Conservation (phyloP, 1,140 invertebrate genomes). For the Lethocerus indicus region DNA sequence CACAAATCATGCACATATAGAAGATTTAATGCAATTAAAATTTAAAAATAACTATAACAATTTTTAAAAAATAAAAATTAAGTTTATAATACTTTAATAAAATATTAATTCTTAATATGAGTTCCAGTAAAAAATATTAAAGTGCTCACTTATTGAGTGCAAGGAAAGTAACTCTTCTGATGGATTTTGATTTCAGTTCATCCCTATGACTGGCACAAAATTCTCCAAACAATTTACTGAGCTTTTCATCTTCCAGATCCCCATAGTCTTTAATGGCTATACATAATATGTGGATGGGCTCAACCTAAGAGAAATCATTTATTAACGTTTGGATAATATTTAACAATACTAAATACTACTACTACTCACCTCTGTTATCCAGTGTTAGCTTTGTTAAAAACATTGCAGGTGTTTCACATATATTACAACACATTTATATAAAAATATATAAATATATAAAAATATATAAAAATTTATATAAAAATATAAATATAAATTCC, state of each 20-base stretch:
- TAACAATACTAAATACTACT: too few species aligned
- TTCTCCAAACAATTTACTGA: slow-evolving; percentile 57
- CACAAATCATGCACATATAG: too few species aligned
- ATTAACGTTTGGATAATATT: too few species aligned
- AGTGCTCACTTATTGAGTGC: slow-evolving; percentile 49
- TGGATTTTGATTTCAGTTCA: slow-evolving; percentile 57
- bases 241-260: slow-evolving; percentile 56
- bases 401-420: too few species aligned
- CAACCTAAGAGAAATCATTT: slow-evolving; percentile 26
- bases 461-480: too few species aligned
- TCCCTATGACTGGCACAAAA: slow-evolving; percentile 67
- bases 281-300: slow-evolving; percentile 86
- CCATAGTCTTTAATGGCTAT: slow-evolving; percentile 68
- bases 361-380: too few species aligned
- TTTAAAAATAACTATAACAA: not conserved
- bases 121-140: not conserved
- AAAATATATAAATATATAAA: too few species aligned
- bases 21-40: not conserved
- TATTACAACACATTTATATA: too few species aligned
- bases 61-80: not conserved
- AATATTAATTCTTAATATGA: not conserved
- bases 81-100: slow-evolving; percentile 1
- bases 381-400: too few species aligned
- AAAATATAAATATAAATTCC: too few species aligned
- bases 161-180: slow-evolving; percentile 82